Evolutionary conservation across 2,797 vertebrate species (phyloP), one percentile per base, ranked within the genome.

Genomic region (Hydrophis major): DNA sequence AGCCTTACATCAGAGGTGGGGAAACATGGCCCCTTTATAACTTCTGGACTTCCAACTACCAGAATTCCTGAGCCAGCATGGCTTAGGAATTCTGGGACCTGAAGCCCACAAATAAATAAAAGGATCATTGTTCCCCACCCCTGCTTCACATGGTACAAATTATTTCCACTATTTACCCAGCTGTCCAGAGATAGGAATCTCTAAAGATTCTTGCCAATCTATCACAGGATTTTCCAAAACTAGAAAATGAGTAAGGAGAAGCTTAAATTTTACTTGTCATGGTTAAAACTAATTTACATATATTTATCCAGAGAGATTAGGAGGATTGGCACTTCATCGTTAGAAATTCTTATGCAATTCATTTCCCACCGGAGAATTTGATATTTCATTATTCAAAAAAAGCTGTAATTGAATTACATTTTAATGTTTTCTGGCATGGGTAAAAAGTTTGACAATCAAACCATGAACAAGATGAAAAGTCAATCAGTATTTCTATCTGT

Each of bases 371-470:
- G 97, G 96, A 97, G 97, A 96, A 95, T 95, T 86, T 95, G 96
- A 94, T 95, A 96, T 96, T 97, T 97, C 95, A 96, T 96, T 95
- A 93, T 92, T 96, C 96, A 96, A 95, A 97, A 50, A 96, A 95
- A 96, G 93, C 63, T 96, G 96, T 96, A 97, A 97, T 97, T 97
- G 97, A 97, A 97, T 97, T 96, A 97, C 89, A 94, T 96, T 95
- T 96, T 97, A 97, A 97, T 96, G 97, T 96, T 97, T 97, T 96
- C 96, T 96, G 95, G 96, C 89, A 93, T 94, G 96, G 95, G 94
- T 95, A 97, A 97, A 97, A 97, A 96, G 95, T 97, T 97, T 96
- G 97, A 96, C 96, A 95, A 96, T 94, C 96, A 97, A 97, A 97
- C 96, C 96, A 96, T 69, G 94, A 97, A 93, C 95, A 95, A 97